Percentiles rank a stretch among this genome's conserved stretches.
These are phyloP conservation scores for Labeo catla DNA, from an alignment of 2,113 vertebrate genomes.

Conservation along the genomic window DNA sequence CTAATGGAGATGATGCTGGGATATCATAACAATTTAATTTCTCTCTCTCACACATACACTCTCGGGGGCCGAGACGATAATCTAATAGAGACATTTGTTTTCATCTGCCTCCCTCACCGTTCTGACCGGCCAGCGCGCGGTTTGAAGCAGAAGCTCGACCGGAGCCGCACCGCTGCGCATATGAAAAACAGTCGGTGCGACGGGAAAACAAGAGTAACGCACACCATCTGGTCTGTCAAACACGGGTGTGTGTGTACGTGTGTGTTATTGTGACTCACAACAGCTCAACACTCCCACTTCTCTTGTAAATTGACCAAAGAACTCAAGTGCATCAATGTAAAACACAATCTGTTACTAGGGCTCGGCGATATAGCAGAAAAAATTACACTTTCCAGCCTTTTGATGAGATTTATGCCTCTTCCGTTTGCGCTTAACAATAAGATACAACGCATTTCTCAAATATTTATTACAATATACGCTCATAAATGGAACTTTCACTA, in stretches of 20 bases:
- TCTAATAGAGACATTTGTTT: conserved; percentile 72
- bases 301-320: conserved; percentile 1
- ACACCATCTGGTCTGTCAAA: conserved; percentile 71
- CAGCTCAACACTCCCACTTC: conserved; percentile 28
- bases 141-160: conserved; percentile 61
- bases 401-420: not conserved
- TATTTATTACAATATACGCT: no score
- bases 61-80: conserved; percentile 65
- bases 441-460: no score
- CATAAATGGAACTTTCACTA: no score
- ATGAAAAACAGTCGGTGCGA: conserved; percentile 70
- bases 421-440: no score
- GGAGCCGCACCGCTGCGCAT: conserved; percentile 55
- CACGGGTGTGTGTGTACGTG: conserved; percentile 31
- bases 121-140: conserved; percentile 42
- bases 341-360: conserved; percentile 11
- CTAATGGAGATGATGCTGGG: conserved; percentile 69
- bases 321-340: conserved; percentile 17
- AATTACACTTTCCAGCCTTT: not conserved
- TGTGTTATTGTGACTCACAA: conserved; percentile 25
- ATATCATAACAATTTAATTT: conserved; percentile 61
- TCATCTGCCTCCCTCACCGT: conserved; percentile 45
- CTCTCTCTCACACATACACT: conserved; percentile 16
- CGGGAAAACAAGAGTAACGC: conserved; percentile 72
- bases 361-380: not conserved